These are phyloP conservation scores for Pteruthius melanotis DNA, from an alignment of 2,113 vertebrate species.

Conservation along the genomic window DNA sequence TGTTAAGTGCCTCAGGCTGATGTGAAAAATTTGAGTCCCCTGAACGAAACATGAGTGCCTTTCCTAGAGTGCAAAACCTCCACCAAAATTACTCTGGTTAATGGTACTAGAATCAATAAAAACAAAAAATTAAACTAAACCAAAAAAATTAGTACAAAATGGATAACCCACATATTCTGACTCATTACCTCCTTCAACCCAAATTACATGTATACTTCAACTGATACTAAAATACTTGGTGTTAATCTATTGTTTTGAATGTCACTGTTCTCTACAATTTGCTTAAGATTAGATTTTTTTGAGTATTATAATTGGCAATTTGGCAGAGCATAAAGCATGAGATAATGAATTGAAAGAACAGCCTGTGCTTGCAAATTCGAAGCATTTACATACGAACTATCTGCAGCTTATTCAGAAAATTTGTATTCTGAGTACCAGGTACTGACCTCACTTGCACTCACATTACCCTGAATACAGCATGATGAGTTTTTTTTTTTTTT, in stretches of 20 bases:
- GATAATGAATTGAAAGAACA: conserved; percentile 50
- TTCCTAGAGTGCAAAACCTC: not conserved
- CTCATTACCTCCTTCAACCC: not conserved
- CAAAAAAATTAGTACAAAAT: not conserved
- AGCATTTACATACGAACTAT: not conserved
- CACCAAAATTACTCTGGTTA: not conserved
- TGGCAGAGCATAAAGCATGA: conserved; percentile 38
- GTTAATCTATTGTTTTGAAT: not conserved
- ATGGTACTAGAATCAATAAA: not conserved
- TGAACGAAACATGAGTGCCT: not conserved
- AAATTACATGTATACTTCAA: not conserved
- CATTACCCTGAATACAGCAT: not conserved
- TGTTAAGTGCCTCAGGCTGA: not conserved
- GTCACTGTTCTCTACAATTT: conserved; percentile 31
- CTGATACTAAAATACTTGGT: not conserved
- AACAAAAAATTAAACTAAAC: not conserved
- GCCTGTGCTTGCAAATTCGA: conserved; percentile 22
- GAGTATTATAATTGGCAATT: conserved; percentile 37
- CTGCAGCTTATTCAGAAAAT: not conserved
- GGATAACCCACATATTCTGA: not conserved
- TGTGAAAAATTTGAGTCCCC: not conserved
- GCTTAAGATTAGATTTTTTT: not conserved
- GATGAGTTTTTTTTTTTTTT: too few relatives aligned
- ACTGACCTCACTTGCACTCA: not conserved
- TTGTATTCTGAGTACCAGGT: not conserved